Conservation (phyloP, 2,113 vertebrate genomes). For the Tetrao urogallus region DNA sequence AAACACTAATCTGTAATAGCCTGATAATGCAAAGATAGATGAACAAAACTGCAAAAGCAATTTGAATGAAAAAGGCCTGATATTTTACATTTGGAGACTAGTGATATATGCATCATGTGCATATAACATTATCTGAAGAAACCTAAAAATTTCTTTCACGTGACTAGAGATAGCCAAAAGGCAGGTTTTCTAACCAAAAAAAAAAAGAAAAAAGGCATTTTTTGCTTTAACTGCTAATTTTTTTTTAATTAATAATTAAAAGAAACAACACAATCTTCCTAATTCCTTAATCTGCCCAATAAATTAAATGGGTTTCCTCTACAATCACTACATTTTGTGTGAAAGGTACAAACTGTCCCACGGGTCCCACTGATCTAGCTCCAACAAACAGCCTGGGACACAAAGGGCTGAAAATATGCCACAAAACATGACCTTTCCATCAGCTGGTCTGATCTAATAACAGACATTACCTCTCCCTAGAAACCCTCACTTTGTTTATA, state of each 20-base stretch:
- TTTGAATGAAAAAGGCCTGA: not conserved
- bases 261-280: not conserved
- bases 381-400: not conserved
- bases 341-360: not conserved
- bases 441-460: slow-evolving; percentile 53
- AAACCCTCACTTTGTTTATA: slow-evolving; percentile 57
- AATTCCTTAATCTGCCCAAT: not conserved
- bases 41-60: not conserved
- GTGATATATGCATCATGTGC: not conserved
- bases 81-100: not conserved
- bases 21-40: not conserved
- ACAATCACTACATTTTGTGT: not conserved
- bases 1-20: not conserved
- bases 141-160: not conserved
- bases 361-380: not conserved
- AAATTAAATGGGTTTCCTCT: not conserved
- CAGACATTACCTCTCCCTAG: slow-evolving; percentile 48
- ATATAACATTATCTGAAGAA: not conserved
- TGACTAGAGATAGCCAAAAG: not conserved
- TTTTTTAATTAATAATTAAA: not conserved
- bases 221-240: not conserved
- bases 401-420: slow-evolving; percentile 3
- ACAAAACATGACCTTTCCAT: slow-evolving; percentile 61
- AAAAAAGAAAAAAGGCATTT: no score
- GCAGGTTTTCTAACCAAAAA: not conserved